Evolutionary conservation across 2,797 vertebrate species (phyloP).

Genomic region (Meriones psammophilus): DNA sequence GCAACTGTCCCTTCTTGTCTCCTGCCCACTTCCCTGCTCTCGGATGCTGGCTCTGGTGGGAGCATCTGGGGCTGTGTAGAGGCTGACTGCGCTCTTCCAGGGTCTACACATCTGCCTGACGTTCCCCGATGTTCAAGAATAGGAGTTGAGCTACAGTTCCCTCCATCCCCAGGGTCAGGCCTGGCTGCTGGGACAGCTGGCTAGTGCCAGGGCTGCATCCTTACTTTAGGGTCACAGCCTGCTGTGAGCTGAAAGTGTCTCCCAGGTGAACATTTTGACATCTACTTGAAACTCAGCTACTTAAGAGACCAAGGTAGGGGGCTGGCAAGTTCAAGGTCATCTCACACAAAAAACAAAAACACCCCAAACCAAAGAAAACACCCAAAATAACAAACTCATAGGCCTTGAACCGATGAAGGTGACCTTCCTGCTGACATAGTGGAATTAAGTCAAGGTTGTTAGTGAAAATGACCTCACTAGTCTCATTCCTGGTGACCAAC

Average conservation of each 20-base stretch:
- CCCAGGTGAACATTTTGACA: too few species aligned
- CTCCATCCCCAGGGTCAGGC: rapidly evolving
- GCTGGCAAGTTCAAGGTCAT: background rate
- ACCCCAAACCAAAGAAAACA: background rate
- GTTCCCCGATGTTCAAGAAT: background rate
- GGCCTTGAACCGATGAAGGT: rapidly evolving
- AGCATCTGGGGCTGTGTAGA: background rate
- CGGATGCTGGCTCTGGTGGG: background rate
- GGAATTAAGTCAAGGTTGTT: background rate
- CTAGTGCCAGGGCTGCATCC: too few species aligned
- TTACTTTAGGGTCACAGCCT: background rate
- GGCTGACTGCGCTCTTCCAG: background rate
- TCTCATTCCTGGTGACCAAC: too few species aligned
- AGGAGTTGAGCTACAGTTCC: too few species aligned
- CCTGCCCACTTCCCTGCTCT: background rate
- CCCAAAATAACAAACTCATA: background rate
- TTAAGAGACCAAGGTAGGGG: background rate
- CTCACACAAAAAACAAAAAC: background rate
- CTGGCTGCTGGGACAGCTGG: background rate
- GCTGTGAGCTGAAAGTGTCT: background rate
- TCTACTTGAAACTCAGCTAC: background rate
- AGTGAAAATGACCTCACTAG: background rate
- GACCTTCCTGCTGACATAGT: background rate
- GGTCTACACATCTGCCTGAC: background rate
- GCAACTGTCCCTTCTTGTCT: background rate